Evolutionary conservation across 2,113 vertebrate species (phyloP).

Genomic region (Pelecanus crispus): DNA sequence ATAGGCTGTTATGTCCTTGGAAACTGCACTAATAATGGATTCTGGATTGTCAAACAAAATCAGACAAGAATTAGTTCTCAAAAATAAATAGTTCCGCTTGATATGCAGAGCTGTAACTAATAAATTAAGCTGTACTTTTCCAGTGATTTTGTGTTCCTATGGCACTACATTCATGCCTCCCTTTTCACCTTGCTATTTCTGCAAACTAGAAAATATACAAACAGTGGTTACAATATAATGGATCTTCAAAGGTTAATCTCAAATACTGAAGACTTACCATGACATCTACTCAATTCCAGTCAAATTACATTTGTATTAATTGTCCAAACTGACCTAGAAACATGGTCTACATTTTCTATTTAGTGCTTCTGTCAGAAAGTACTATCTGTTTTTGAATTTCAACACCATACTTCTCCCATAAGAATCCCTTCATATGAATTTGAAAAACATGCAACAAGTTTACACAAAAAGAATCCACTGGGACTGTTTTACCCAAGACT

Average conservation of each 20-base stretch:
- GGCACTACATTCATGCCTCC: background rate
- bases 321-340: background rate
- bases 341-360: background rate
- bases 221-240: background rate
- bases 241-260: background rate
- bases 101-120: background rate
- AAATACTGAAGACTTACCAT: background rate
- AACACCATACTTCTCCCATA: background rate
- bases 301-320: background rate
- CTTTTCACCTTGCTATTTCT: background rate
- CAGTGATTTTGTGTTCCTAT: background rate
- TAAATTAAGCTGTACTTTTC: background rate
- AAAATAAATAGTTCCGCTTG: background rate
- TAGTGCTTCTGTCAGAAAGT: background rate
- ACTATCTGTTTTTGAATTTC: background rate
- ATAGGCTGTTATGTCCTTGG: constrained; percentile 84
- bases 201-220: background rate
- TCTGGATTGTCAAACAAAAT: constrained; percentile 67
- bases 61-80: background rate
- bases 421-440: background rate
- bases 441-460: background rate
- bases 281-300: background rate
- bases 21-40: constrained; percentile 72
- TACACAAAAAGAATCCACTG: background rate
- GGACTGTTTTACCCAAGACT: background rate